These are phyloP conservation scores for Dryomyza anilis DNA, from an alignment of 2,888 invertebrate genomes.

Conservation along the genomic window DNA sequence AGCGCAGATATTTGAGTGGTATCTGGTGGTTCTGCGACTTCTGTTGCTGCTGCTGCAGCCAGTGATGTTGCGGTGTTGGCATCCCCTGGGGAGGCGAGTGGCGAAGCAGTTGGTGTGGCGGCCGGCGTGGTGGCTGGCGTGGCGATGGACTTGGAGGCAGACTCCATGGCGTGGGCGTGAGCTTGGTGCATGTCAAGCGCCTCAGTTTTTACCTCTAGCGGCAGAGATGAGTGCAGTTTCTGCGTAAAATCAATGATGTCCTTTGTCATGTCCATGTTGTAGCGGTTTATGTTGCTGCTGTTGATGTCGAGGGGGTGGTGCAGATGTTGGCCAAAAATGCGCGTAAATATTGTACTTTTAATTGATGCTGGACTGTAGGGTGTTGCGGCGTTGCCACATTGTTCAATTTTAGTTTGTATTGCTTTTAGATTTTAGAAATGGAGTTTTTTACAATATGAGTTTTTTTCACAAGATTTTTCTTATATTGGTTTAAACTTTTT, in stretches of 20 bases:
- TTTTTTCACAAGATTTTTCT: too few species aligned
- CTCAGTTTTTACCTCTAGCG: conserved; percentile 25
- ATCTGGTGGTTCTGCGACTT: not conserved
- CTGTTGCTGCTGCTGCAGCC: conserved; percentile 10
- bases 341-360: too few species aligned
- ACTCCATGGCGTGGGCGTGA: not conserved
- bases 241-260: conserved; percentile 52
- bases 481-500: too few species aligned
- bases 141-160: not conserved
- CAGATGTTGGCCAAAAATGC: not conserved
- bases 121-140: not conserved
- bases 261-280: conserved; percentile 54
- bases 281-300: not conserved
- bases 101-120: not conserved
- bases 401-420: not conserved
- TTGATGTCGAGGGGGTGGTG: not conserved
- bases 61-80: not conserved
- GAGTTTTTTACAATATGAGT: too few species aligned
- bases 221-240: conserved; percentile 38
- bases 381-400: not conserved
- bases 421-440: too few species aligned
- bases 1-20: too few species aligned
- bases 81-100: not conserved
- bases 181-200: conserved; percentile 2
- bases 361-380: not conserved